Conservation (phyloP, 2,888 invertebrate species). For the Papilio gigon region DNA sequence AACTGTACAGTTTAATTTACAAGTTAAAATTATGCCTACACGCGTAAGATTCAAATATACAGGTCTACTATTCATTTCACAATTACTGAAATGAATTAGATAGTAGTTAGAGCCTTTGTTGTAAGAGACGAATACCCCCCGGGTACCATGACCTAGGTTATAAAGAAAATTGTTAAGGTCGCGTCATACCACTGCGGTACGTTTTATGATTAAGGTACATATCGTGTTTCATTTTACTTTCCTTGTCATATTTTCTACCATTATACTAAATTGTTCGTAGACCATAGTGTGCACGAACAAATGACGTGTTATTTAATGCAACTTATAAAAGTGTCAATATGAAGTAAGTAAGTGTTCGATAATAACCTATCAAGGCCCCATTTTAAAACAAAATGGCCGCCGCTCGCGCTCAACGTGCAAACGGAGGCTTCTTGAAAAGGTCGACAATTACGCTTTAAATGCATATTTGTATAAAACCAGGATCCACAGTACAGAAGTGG, state of each 20-base stretch:
- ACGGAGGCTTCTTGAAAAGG: slow-evolving; percentile 45
- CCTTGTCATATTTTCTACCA: background rate
- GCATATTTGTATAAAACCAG: slow-evolving; percentile 61
- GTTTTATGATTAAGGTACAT: slow-evolving; percentile 1
- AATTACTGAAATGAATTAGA: background rate
- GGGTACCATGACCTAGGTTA: background rate
- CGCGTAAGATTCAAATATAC: no score
- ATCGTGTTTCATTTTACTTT: background rate
- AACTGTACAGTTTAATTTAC: no score
- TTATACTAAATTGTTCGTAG: no score
- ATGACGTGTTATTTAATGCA: background rate
- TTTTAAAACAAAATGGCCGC: slow-evolving; percentile 37
- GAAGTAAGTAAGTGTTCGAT: slow-evolving; percentile 15
- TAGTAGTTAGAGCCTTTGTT: background rate
- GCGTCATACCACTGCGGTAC: background rate
- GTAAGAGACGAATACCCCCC: no score
- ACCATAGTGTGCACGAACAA: no score
- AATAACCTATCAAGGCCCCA: slow-evolving; percentile 19
- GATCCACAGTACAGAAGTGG: slow-evolving; percentile 64
- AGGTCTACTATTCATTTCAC: no score
- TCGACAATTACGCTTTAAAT: slow-evolving; percentile 49
- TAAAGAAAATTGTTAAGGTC: background rate
- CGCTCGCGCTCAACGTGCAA: slow-evolving; percentile 15
- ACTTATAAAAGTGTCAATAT: background rate
- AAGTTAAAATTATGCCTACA: no score